Evolutionary conservation across 2,113 vertebrate genomes (phyloP), one percentile per base, ranked within the genome.

Genomic region (Tachysurus fulvidraco): DNA sequence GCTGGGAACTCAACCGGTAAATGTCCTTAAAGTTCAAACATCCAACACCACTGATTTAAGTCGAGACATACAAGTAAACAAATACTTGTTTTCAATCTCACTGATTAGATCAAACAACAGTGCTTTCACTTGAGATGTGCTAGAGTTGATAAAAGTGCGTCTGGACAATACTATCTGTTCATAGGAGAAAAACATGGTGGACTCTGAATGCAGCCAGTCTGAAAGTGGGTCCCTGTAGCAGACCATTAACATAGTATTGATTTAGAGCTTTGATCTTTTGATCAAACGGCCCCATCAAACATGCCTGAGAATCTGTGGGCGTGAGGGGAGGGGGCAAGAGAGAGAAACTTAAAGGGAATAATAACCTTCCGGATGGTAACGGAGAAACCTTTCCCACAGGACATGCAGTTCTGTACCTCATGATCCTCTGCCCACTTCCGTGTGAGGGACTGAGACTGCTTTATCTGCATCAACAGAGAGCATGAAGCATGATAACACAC

Each of bases 341-440:
- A 59, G 7, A 5, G n/a, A 74, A 44, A 83, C n/a, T 4, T 2
- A 60, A 8, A 36, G 25, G 57, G 55, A 4, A 60, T 2, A 89
- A 93, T 91, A 93, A 99, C 98, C 97, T 95, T 98, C 93, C 98
- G 95, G 91, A 99, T 92, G 28, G 98, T 97, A 88, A 99, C 96
- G 0, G 96, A 97, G 88, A 99, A 99, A 71, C 95, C 94, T 92
- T 98, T 99, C 84, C 98, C 98, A 93, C 98, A 99, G 82, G 96
- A 91, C 98, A 99, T 99, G 85, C 98, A 99, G 91, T 98, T 99
- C 92, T 99, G 97, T 41, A 99, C 98, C 65, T 99, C 97, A 0
- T 98, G 95, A 91, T 99, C 98, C 90, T 99, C 98, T 0, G 98
- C 95, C 98, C 98, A 99, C 89, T 99, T 99, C 89, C 98, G 97